These are phyloP conservation scores for Oxytorus armatus DNA, from an alignment of 2,888 invertebrate genomes.

Conservation along the genomic window DNA sequence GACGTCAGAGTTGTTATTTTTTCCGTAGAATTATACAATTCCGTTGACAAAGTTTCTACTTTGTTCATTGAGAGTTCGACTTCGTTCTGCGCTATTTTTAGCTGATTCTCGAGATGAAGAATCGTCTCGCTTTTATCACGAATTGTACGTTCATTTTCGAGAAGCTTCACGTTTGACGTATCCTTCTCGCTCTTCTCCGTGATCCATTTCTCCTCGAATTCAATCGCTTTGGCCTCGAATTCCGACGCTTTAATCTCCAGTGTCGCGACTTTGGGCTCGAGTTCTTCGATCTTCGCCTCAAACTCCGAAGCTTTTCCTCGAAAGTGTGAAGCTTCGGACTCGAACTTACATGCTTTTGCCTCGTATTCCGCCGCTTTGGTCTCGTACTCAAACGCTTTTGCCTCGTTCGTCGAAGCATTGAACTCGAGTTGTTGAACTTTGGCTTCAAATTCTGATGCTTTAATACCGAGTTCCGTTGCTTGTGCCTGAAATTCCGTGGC, in stretches of 20 bases:
- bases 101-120: slow-evolving; percentile 73
- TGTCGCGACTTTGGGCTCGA: slow-evolving; percentile 6
- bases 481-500: slow-evolving; percentile 72
- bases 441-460: slow-evolving; percentile 66
- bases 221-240: slow-evolving; percentile 68
- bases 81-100: slow-evolving; percentile 66
- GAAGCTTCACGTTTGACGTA: slow-evolving; percentile 74
- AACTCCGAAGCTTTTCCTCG: no score
- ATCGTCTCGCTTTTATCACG: slow-evolving; percentile 77
- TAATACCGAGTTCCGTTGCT: slow-evolving; percentile 70
- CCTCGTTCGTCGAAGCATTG: slow-evolving; percentile 14
- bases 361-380: slow-evolving; percentile 37
- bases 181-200: slow-evolving; percentile 80
- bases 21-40: slow-evolving; percentile 69
- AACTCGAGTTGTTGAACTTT: background rate
- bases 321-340: background rate
- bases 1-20: slow-evolving; percentile 68
- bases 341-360: slow-evolving; percentile 14
- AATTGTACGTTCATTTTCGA: slow-evolving; percentile 71
- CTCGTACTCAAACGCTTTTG: slow-evolving; percentile 55
- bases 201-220: slow-evolving; percentile 66
- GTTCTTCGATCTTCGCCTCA: slow-evolving; percentile 7
- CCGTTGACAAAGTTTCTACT: slow-evolving; percentile 65
- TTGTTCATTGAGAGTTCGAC: slow-evolving; percentile 52
- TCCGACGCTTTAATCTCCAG: slow-evolving; percentile 82